phyloP scores from a whole-genome alignment of 2,113 vertebrate genomes.

The Oreotragus oreotragus region DNA sequence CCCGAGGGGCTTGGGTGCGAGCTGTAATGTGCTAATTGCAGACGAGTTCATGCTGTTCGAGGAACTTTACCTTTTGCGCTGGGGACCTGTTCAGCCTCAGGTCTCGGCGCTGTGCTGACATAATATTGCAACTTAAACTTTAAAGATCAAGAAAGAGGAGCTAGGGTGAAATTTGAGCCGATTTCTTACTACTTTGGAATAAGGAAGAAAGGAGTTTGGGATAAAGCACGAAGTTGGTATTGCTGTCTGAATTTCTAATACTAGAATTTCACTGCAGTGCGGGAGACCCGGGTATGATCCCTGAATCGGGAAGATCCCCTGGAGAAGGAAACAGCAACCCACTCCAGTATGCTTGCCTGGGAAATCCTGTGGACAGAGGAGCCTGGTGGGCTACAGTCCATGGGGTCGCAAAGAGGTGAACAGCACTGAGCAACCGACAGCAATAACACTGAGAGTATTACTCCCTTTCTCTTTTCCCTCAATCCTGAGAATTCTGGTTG shows the following conservation, averaged over 20 bases:
- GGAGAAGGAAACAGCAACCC: not conserved
- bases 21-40: slow-evolving; percentile 26
- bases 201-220: not conserved
- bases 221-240: slow-evolving; percentile 25
- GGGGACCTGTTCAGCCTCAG: slow-evolving; percentile 57
- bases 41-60: slow-evolving; percentile 44
- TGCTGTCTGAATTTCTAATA: slow-evolving; percentile 26
- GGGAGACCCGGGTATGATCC: not conserved
- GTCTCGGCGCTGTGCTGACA: slow-evolving; percentile 48
- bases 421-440: not conserved
- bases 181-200: slow-evolving; percentile 54
- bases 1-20: not conserved
- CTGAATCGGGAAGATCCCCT: not conserved
- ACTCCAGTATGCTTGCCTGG: not conserved
- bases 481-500: not conserved
- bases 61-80: slow-evolving; percentile 48
- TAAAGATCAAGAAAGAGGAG: slow-evolving; percentile 64
- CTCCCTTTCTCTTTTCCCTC: not conserved
- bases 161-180: slow-evolving; percentile 46
- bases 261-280: not conserved
- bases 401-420: not conserved
- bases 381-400: not conserved
- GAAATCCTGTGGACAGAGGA: not conserved
- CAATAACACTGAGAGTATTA: not conserved
- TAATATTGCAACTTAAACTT: slow-evolving; percentile 59